phyloP scores from a whole-genome alignment of 2,888 invertebrate genomes.

The Megaustenia siamemsis region DNA sequence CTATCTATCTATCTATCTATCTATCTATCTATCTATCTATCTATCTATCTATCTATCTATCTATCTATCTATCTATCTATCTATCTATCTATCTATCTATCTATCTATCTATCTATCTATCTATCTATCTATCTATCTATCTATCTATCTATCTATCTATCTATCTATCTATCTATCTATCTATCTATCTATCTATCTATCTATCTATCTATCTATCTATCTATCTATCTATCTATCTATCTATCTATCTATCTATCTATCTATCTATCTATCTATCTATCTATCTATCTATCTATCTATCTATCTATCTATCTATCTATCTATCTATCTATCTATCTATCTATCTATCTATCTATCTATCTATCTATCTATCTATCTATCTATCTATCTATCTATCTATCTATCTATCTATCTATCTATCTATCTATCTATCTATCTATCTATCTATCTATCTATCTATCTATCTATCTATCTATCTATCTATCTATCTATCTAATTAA shows the following conservation, averaged over 20 bases:
- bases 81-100: constrained; percentile 15
- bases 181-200: constrained; percentile 4
- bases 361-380: too few species aligned
- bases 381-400: too few species aligned
- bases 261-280: constrained; percentile 5
- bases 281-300: constrained; percentile 5
- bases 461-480: too few species aligned
- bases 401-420: too few species aligned
- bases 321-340: neutral
- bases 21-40: constrained; percentile 15
- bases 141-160: constrained; percentile 15
- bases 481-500: too few species aligned
- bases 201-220: constrained; percentile 5
- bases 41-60: constrained; percentile 15
- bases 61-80: constrained; percentile 15
- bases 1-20: constrained; percentile 15
- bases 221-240: constrained; percentile 3
- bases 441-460: too few species aligned
- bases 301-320: neutral
- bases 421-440: too few species aligned
- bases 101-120: constrained; percentile 9
- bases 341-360: neutral
- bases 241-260: constrained; percentile 5
- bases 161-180: neutral
- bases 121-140: constrained; percentile 7